phyloP scores from a whole-genome alignment of 2,113 vertebrate species.

The Prochilodus magdalenae region DNA sequence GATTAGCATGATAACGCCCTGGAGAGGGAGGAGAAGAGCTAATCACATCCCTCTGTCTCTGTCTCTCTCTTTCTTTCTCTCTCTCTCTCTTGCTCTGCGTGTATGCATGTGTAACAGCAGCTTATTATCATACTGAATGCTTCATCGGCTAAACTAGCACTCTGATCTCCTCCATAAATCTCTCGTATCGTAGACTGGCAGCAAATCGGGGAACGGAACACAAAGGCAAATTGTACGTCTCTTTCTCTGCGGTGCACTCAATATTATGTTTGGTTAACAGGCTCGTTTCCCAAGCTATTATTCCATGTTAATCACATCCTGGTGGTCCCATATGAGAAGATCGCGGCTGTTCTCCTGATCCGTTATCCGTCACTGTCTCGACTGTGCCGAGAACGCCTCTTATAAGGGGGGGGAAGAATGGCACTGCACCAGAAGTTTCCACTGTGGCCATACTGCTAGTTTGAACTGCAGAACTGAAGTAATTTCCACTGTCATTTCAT shows the following conservation, averaged over 20 bases:
- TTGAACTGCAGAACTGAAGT: background rate
- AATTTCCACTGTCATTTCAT: background rate
- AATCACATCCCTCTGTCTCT: constrained; percentile 44
- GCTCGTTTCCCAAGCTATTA: constrained; percentile 72
- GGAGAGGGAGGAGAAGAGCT: constrained; percentile 55
- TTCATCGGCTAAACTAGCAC: constrained; percentile 76
- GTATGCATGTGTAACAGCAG: constrained; percentile 59
- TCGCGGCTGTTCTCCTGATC: background rate
- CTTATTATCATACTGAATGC: constrained; percentile 74
- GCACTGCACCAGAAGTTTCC: background rate
- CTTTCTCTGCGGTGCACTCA: constrained; percentile 65
- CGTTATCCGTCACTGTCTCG: background rate
- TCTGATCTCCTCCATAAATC: constrained; percentile 75
- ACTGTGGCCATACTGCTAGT: background rate
- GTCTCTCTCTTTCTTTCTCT: constrained; percentile 8
- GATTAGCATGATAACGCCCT: constrained; percentile 78
- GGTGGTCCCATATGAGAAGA: constrained; percentile 37
- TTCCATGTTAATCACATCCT: constrained; percentile 68
- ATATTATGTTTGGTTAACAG: constrained; percentile 57
- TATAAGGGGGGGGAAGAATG: background rate
- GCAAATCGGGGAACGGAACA: constrained; percentile 65
- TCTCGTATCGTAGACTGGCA: constrained; percentile 68
- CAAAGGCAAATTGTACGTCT: constrained; percentile 76
- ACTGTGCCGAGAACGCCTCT: constrained; percentile 4
- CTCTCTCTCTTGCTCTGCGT: constrained; percentile 54